phyloP scores from a whole-genome alignment of 2,888 invertebrate species.

The Hirtodrosophila cameraria region DNA sequence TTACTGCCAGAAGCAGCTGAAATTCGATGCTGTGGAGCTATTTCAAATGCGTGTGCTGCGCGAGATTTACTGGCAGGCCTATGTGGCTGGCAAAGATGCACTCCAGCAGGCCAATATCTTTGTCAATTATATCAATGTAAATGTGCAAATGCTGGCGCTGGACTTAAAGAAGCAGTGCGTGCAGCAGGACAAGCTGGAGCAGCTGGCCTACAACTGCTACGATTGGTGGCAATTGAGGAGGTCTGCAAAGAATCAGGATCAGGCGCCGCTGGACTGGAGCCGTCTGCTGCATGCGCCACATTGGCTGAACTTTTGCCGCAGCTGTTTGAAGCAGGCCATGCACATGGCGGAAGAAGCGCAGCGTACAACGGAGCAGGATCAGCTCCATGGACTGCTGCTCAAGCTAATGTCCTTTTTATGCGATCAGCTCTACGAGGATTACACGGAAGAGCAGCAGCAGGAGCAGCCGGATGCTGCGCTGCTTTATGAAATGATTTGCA shows the following conservation, averaged over 20 bases:
- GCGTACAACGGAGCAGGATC: slow-evolving; percentile 47
- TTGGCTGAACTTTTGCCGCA: slow-evolving; percentile 87
- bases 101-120: slow-evolving; percentile 84
- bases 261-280: slow-evolving; percentile 55
- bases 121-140: slow-evolving; percentile 86
- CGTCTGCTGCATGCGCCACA: slow-evolving; percentile 83
- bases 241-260: background rate
- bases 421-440: slow-evolving; percentile 86
- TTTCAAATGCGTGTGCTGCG: slow-evolving; percentile 86
- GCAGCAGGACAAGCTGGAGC: slow-evolving; percentile 84
- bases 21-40: slow-evolving; percentile 87
- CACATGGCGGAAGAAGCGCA: slow-evolving; percentile 83
- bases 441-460: slow-evolving; percentile 44
- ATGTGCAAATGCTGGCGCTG: slow-evolving; percentile 85
- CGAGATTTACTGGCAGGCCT: slow-evolving; percentile 86
- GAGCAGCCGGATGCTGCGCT: slow-evolving; percentile 73
- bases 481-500: slow-evolving; percentile 90
- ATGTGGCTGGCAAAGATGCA: slow-evolving; percentile 73
- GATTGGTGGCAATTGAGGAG: slow-evolving; percentile 77
- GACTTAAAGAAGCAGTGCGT: slow-evolving; percentile 84
- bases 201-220: slow-evolving; percentile 82
- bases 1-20: slow-evolving; percentile 86
- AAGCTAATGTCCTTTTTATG: slow-evolving; percentile 86
- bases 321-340: slow-evolving; percentile 88
- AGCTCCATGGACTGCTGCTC: slow-evolving; percentile 85